Evolutionary conservation across 2,113 vertebrate species (phyloP), one percentile per base, ranked within the genome.

Genomic region (Guaruba guarouba): DNA sequence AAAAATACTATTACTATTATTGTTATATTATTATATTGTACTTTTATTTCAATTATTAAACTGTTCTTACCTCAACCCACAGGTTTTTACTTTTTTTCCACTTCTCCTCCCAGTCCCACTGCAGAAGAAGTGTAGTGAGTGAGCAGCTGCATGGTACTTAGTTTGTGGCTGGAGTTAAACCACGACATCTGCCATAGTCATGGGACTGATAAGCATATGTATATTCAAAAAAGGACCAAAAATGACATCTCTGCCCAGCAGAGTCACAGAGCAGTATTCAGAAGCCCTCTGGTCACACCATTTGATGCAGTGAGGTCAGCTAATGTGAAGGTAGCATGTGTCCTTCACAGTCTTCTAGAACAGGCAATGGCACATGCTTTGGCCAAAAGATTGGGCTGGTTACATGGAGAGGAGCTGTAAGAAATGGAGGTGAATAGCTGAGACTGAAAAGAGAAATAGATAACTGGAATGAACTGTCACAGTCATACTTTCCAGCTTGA

Each of bases 251-350:
- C 57, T 93, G 48, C 41, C 33, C 33, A 37, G 1, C 9, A 59
- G 31, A 77, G 33, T 43, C n/a, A 78, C 41, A 55, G 0, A 1
- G 35, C 6, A 55, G 15, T 19, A 63, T 75, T 71, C 28, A 82
- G 27, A 19, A 85, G 17, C 10, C 13, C 39, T 82, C 31, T 54
- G 15, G 39, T 59, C 57, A 59, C 3, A 8, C 2, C 59, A 3
- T n/a, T 19, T 37, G 51, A 31, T 59, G 46, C 18, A 39, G 11
- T 9, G 46, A 76, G 20, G 43, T 37, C 77, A 78, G 37, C 25
- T 46, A 48, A 51, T 3, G 17, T 8, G 43, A 62, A 83, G 54
- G 41, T 3, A 62, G 63, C 10, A 31, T 0, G 0, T 39, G 35
- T 22, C 17, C 17, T 64, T 64, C 44, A 35, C 0, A 59, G 69